These are phyloP conservation scores for Castor canadensis DNA, from an alignment of 2,113 vertebrate species.

Conservation along the genomic window DNA sequence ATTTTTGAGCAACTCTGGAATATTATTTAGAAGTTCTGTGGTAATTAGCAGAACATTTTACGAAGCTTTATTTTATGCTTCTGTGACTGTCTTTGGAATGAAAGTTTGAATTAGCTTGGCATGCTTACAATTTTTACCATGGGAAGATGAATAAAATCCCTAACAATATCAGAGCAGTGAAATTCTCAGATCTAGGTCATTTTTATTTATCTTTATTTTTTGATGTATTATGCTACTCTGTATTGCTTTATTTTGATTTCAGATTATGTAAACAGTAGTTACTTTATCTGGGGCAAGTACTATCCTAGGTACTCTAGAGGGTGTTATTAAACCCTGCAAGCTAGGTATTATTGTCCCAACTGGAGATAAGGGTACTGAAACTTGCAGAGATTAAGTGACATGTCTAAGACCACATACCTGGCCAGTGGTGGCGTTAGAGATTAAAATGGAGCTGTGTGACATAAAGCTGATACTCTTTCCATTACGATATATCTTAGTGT, in stretches of 20 bases:
- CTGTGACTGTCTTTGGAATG: constrained; percentile 41
- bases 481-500: not conserved
- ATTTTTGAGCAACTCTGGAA: constrained; percentile 21
- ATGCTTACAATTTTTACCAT: not conserved
- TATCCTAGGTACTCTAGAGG: not conserved
- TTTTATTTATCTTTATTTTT: not conserved
- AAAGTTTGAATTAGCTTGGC: constrained; percentile 52
- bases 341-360: not conserved
- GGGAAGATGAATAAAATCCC: constrained; percentile 15
- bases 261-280: constrained; percentile 13
- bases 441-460: not conserved
- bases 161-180: not conserved
- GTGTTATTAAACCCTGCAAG: not conserved
- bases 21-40: constrained; percentile 53
- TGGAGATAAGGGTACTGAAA: not conserved
- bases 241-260: not conserved
- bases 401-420: not conserved
- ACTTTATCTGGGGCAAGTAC: not conserved
- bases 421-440: not conserved
- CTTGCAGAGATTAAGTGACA: not conserved
- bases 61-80: constrained; percentile 54
- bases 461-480: not conserved
- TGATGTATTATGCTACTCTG: not conserved
- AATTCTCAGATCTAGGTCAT: not conserved
- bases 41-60: constrained; percentile 45